Conservation (phyloP, 2,113 vertebrate genomes). For the Phyllostomus discolor region DNA sequence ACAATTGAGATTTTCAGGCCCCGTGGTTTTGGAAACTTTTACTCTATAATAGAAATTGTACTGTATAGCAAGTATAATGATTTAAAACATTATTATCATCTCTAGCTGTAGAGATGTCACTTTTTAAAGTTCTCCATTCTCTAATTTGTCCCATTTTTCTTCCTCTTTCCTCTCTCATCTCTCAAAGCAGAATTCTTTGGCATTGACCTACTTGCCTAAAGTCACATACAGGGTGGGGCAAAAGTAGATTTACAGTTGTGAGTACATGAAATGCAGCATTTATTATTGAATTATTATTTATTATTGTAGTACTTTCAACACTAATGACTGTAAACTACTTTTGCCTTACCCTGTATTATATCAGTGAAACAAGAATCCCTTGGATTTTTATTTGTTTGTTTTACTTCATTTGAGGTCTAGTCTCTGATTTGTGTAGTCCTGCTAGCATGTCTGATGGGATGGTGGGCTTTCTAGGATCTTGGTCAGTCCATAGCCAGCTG, state of each 20-base stretch:
- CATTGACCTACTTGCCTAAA: not conserved
- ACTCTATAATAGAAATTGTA: not conserved
- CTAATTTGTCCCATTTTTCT: not conserved
- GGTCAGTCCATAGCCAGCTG: not conserved
- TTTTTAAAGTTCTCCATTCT: not conserved
- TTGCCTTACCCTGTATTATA: not conserved
- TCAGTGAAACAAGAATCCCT: not conserved
- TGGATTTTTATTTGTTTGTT: not conserved
- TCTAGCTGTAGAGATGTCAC: not conserved
- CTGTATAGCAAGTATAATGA: not conserved
- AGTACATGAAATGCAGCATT: not conserved
- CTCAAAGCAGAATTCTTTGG: constrained; percentile 7
- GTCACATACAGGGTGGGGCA: not conserved
- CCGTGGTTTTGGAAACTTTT: not conserved
- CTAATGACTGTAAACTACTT: not conserved
- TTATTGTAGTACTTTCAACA: not conserved
- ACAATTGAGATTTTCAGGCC: not conserved
- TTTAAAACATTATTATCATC: not conserved
- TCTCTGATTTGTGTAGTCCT: not conserved
- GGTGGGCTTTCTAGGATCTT: not conserved
- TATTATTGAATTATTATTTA: not conserved
- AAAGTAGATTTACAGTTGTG: not conserved
- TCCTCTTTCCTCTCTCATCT: not conserved
- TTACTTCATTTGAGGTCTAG: not conserved
- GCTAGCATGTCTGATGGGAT: not conserved